Evolutionary conservation across 1,140 invertebrate genomes (phyloP), one percentile per base, ranked within the genome.

Genomic region (Pomacea maculata): DNA sequence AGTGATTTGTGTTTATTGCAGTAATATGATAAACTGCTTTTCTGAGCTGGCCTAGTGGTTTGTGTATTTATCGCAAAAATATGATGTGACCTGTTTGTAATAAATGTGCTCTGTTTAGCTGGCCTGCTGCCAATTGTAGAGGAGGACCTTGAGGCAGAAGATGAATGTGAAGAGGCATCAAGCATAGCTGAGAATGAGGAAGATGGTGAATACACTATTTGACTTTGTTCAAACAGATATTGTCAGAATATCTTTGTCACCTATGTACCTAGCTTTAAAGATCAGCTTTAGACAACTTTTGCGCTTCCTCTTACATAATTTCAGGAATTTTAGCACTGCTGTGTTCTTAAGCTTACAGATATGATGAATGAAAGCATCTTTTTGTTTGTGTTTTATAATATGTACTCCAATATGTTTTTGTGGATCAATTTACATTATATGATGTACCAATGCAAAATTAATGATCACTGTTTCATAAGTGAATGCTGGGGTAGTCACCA

Each of bases 181-280:
- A 90, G 92, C 83, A 92, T 92, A 34, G 71, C 78, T 21, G 85
- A 87, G 25, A 92, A 93, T 34, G 74, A 80, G 25, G 85, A 87
- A 34, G 88, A 89, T 64, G 84, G 83, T 29, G 29, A 74, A 52
- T 54, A 67, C 71, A 67, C 70, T 3, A 79, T 78, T 29, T 15
- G 78, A 75, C 73, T 70, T 70, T 34, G 21, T n/a, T 65, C 64
- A n/a, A n/a, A 65, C 64, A 4, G 64, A n/a, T 65, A 65, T 17
- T 65, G 64, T 17, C 64, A 3, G 7, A 7, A 65, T 19, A 19
- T 65, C n/a, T 65, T 17, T 17, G 64, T 65, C 64, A n/a, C n/a
- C 17, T 4, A 65, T 70, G 29, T 21, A 10, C 5, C n/a, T 34
- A 8, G 21, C 10, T 2, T 21, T 34, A 15, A 21, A 8, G 67